Conservation (phyloP, 2,797 vertebrate species). For the Diplodus sargus region DNA sequence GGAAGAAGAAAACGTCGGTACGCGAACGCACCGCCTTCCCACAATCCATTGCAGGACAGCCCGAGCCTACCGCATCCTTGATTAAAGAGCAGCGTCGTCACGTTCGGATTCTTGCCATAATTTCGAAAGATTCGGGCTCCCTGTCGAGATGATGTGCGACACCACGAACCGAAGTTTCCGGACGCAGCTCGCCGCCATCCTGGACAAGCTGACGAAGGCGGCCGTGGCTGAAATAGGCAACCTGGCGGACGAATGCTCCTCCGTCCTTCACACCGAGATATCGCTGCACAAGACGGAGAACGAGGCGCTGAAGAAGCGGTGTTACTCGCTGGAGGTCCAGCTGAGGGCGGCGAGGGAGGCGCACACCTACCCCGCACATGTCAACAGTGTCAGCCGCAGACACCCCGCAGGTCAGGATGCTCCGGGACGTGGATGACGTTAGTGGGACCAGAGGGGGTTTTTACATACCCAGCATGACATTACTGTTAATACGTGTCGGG, state of each 20-base stretch:
- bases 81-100: constrained; percentile 28
- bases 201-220: constrained; percentile 83
- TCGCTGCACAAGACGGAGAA: constrained; percentile 83
- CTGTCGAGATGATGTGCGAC: constrained; percentile 79
- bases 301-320: constrained; percentile 83
- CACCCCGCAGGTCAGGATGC: constrained; percentile 61
- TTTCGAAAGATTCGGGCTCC: constrained; percentile 8
- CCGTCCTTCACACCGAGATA: constrained; percentile 82
- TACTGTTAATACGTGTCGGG: background rate
- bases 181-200: constrained; percentile 78
- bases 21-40: constrained; percentile 47
- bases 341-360: constrained; percentile 79
- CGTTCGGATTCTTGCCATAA: constrained; percentile 15
- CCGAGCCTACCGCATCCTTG: constrained; percentile 26
- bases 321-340: constrained; percentile 83
- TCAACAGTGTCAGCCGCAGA: constrained; percentile 54
- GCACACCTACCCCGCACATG: constrained; percentile 53
- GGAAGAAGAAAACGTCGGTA: background rate
- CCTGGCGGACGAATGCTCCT: constrained; percentile 84
- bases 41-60: constrained; percentile 73
- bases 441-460: too few relatives aligned
- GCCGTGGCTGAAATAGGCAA: constrained; percentile 83
- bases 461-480: background rate
- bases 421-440: background rate
- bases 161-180: constrained; percentile 80